These are phyloP conservation scores for Cybosia mesomella DNA, from an alignment of 2,888 invertebrate genomes.

Conservation along the genomic window DNA sequence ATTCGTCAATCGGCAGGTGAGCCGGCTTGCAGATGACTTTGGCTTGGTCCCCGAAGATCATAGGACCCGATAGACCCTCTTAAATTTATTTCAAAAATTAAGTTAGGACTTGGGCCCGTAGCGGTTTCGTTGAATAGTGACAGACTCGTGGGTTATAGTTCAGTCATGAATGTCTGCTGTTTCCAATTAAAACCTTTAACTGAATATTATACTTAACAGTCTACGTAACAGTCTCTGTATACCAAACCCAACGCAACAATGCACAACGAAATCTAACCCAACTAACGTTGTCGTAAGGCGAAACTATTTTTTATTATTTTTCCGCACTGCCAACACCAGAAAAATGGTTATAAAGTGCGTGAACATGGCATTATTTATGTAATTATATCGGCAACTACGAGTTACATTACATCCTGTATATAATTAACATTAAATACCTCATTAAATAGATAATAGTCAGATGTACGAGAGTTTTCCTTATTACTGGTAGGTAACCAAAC, in stretches of 20 bases:
- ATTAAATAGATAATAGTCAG: slow-evolving; percentile 77
- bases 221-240: background rate
- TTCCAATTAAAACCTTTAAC: background rate
- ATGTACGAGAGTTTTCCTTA: slow-evolving; percentile 73
- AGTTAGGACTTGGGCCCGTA: too few relatives aligned
- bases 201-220: too few relatives aligned
- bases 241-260: slow-evolving; percentile 12
- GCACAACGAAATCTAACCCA: slow-evolving; percentile 19
- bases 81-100: too few relatives aligned
- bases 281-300: slow-evolving; percentile 28
- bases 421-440: slow-evolving; percentile 83
- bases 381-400: slow-evolving; percentile 73
- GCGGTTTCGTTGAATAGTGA: too few relatives aligned
- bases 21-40: too few relatives aligned
- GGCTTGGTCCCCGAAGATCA: too few relatives aligned
- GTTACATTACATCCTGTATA: slow-evolving; percentile 76
- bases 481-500: slow-evolving; percentile 39
- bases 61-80: too few relatives aligned
- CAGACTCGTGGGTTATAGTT: background rate
- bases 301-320: slow-evolving; percentile 58
- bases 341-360: slow-evolving; percentile 72
- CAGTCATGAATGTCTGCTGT: background rate
- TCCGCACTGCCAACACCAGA: slow-evolving; percentile 77
- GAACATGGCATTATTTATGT: slow-evolving; percentile 69
- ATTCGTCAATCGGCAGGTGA: too few relatives aligned